phyloP scores from a whole-genome alignment of 2,888 invertebrate genomes.

The Punctoribates punctum region DNA sequence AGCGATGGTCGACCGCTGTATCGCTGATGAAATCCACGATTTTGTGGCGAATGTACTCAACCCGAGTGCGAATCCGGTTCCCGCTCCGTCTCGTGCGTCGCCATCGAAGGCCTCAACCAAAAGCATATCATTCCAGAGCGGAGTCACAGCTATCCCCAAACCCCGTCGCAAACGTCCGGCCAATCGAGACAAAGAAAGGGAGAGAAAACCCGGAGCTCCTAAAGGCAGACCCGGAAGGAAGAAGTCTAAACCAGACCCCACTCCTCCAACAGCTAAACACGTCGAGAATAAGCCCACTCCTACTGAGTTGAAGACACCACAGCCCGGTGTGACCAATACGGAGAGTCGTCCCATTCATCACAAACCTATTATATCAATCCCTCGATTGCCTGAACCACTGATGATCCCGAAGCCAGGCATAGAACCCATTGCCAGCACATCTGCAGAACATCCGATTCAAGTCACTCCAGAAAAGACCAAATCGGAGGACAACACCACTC shows the following conservation, averaged over 20 bases:
- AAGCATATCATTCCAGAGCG: not conserved
- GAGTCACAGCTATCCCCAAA: constrained; percentile 8
- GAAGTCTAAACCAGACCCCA: not conserved
- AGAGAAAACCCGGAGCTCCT: not conserved
- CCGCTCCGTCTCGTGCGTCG: not conserved
- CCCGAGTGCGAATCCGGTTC: not conserved
- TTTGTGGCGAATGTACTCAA: constrained; percentile 27
- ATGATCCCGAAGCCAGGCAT: not conserved
- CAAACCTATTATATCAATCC: not conserved
- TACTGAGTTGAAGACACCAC: not conserved
- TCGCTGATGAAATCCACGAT: constrained; percentile 52
- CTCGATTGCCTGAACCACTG: not conserved
- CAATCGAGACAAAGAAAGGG: not conserved
- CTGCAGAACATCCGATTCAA: not conserved
- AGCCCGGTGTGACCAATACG: not conserved
- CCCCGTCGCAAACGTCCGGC: not conserved
- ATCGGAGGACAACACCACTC: not conserved
- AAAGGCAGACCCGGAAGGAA: constrained; percentile 12
- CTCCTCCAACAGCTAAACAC: not conserved
- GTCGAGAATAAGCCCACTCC: not conserved
- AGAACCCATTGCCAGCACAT: not conserved
- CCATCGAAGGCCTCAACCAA: not conserved
- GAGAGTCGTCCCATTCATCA: not conserved
- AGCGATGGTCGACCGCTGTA: constrained; percentile 70
- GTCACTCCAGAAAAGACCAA: not conserved